A percentile compares a stretch with the other conserved stretches of the same genome.
Conservation (phyloP, 2,888 invertebrate genomes). For the Abrostola tripartita region DNA sequence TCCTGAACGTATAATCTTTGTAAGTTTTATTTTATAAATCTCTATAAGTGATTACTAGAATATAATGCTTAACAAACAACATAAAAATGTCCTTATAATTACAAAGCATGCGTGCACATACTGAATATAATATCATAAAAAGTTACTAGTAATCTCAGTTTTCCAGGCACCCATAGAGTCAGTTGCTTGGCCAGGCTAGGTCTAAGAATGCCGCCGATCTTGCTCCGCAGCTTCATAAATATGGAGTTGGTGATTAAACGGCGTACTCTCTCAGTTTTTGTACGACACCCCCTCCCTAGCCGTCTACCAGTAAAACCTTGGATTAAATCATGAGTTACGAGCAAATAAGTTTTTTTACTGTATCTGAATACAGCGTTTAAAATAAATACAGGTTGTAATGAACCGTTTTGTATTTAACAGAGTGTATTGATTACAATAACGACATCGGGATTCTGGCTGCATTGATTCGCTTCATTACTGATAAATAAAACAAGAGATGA, state of each 20-base stretch:
- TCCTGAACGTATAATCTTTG: no score
- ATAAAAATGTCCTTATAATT: conserved; percentile 37
- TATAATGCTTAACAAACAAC: conserved; percentile 24
- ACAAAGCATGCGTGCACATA: conserved; percentile 35
- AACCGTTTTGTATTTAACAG: conserved; percentile 34
- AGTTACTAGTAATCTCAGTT: conserved; percentile 64
- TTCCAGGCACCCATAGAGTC: conserved; percentile 53
- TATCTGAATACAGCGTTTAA: conserved; percentile 41
- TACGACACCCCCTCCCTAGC: conserved; percentile 59
- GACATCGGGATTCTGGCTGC: conserved; percentile 29
- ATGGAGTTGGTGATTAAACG: conserved; percentile 82
- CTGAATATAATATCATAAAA: conserved; percentile 53
- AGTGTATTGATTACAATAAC: conserved; percentile 38
- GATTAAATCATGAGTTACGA: conserved; percentile 62
- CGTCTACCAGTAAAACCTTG: conserved; percentile 51
- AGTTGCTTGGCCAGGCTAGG: conserved; percentile 54
- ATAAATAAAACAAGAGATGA: conserved; percentile 23
- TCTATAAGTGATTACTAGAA: conserved; percentile 29
- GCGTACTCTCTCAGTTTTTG: conserved; percentile 73
- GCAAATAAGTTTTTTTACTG: conserved; percentile 39
- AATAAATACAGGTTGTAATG: conserved; percentile 35
- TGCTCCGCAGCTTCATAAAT: conserved; percentile 79
- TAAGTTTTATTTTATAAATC: neutral
- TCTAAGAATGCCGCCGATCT: conserved; percentile 82
- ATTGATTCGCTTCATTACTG: conserved; percentile 26